Conservation (phyloP, 2,888 invertebrate species). For the Pterostichus niger region DNA sequence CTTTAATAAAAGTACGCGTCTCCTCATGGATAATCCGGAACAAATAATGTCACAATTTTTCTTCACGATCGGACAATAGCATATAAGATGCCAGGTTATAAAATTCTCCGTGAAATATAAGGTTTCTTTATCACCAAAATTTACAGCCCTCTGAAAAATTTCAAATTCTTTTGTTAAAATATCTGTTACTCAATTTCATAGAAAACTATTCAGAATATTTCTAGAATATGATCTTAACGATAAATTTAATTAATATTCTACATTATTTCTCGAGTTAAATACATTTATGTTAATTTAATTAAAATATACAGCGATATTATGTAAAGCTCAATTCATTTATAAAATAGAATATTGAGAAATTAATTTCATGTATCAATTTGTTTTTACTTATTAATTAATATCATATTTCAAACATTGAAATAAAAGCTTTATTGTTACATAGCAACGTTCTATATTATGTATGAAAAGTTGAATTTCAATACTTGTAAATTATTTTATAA, state of each 20-base stretch:
- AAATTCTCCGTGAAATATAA: constrained; percentile 44
- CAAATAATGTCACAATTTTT: constrained; percentile 50
- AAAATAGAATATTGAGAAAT: neutral
- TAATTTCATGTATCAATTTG: neutral
- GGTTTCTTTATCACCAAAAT: constrained; percentile 41
- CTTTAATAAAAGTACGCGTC: constrained; percentile 43
- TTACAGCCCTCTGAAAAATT: constrained; percentile 20
- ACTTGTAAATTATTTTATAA: too few relatives aligned
- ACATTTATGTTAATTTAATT: neutral
- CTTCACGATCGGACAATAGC: constrained; percentile 42
- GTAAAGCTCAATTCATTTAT: neutral
- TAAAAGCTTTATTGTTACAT: constrained; percentile 4
- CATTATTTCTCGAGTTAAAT: too few relatives aligned
- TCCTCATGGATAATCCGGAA: constrained; percentile 39
- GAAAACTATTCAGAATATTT: too few relatives aligned
- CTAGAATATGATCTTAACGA: too few relatives aligned
- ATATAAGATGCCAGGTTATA: constrained; percentile 41
- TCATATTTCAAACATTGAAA: neutral
- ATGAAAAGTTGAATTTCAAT: neutral
- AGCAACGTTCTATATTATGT: neutral
- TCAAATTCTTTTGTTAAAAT: constrained; percentile 28
- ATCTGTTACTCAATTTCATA: neutral
- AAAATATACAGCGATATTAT: neutral
- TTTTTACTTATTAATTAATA: constrained; percentile 1
- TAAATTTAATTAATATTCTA: too few relatives aligned